Base-by-base conservation (phyloP, 2,113 vertebrate genomes). In the Pyrgilauda ruficollis region DNA sequence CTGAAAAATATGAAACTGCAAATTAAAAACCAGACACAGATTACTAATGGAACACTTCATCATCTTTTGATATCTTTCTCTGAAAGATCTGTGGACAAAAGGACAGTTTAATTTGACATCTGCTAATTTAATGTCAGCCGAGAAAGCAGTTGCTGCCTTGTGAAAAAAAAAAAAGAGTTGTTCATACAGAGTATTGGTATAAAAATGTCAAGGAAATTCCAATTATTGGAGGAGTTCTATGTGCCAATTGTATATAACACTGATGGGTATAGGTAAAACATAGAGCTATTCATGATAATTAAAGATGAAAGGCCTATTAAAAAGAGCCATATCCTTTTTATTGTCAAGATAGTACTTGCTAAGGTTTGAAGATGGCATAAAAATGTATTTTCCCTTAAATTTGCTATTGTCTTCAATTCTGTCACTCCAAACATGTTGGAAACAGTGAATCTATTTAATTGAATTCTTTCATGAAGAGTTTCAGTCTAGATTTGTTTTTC, bases 391-490 rank as follows among this genome's bases (percentile, higher is more conserved):
- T 52, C 10, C 28, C n/a, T 79, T 80, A 44, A 61, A 64, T 80
- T 90, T 73, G 49, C 67, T 79, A 20, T 44, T 10, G 3, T 43
- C 35, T 87, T 92, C 62, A 61, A 23, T 75, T 84, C 37, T 90
- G 64, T 39, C 50, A 28, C 31, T 66, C 76, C 55, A 70, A 86
- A 86, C 46, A 49, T 64, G 41, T 26, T 77, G 59, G 68, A 84
- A 64, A 87, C 15, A 52, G 63, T 41, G 84, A 91, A 55, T 75
- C 64, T 84, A 37, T 93, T 93, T 93, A 91, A 96, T 87, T 89
- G 87, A 87, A 81, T 84, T 87, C 43, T 91, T 89, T 89, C 81
- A 78, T 67, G 81, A 77, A 59, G 91, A 46, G 61, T 84, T 89
- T 47, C 47, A 46, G 84, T 75, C 81, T 77, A 79, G 46, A 56